Base-by-base conservation (phyloP, 2,888 invertebrate species). In the Eupithecia pulchellata region DNA sequence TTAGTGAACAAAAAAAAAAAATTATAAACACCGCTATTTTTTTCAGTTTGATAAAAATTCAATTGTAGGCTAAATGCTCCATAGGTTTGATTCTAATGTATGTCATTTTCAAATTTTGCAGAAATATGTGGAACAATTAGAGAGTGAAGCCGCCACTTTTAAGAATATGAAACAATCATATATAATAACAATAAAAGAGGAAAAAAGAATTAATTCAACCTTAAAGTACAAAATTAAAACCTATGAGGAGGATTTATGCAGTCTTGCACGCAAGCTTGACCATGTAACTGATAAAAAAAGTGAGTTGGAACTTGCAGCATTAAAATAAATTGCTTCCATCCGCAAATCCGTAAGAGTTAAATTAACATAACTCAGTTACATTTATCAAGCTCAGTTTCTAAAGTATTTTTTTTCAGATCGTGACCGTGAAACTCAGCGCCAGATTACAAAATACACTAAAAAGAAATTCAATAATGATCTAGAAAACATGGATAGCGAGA, bases 401-500 rank as follows among this genome's bases (percentile, higher is more conserved):
- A 52, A 52, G 25, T 52, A 13, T 4, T 52, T 52, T 25, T 17
- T 52, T 52, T 52, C 52, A 52, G 52, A 25, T 25, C 25, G 52
- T 52, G 58, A 32, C 30, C 30, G 4, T 30, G 58, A 60, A 30
- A 30, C 30, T 9, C 2, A n/a, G 32, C 29, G 8, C 1, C 57
- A 39, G 27, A 34, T 57, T 29, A 6, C 17, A 34, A 57, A 17
- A 66, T 52, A 39, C 27, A 36, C 4, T 13, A 42, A 47, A 1
- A 47, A 29, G 14, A 47, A 27, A 25, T 36, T 32, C 0, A 39
- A 39, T 36, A 1, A 20, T 9, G 52, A 32, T 29, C 9, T 29
- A 75, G 79, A 64, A 69, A 69, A 64, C 68, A 75, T 84, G 80
- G 89, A 87, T 77, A 74, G 80, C 30, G 80, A 83, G 6, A 92